Evolutionary conservation across 1,140 invertebrate genomes (phyloP).

Genomic region (Vollenhovia emeryi): DNA sequence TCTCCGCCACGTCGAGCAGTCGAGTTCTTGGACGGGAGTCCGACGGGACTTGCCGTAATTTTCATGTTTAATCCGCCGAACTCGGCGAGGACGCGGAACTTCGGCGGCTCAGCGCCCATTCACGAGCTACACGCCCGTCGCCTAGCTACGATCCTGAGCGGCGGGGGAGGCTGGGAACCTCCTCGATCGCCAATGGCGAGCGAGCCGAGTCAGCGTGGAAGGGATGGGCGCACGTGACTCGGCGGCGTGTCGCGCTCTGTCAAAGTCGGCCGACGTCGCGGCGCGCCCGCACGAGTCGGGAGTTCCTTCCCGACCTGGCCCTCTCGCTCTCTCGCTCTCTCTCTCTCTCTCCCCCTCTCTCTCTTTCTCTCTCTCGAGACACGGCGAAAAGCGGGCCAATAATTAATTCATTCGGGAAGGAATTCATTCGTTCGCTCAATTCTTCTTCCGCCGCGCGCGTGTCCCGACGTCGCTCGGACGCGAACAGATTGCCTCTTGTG

Average conservation of each 20-base stretch:
- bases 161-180: constrained; percentile 12
- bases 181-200: constrained; percentile 63
- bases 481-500: neutral
- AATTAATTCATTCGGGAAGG: neutral
- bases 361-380: too few species aligned
- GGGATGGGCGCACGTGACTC: constrained; percentile 69
- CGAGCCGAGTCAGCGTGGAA: constrained; percentile 28
- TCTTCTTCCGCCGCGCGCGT: neutral
- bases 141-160: constrained; percentile 18
- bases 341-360: too few species aligned
- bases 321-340: too few species aligned
- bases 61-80: neutral
- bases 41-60: neutral
- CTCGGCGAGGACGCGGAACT: neutral
- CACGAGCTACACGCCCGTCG: neutral
- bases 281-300: neutral
- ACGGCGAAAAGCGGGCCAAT: neutral
- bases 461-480: neutral
- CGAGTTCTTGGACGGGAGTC: neutral
- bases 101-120: neutral
- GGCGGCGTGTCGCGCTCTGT: constrained; percentile 63
- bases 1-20: neutral
- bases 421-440: neutral
- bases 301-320: neutral
- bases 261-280: constrained; percentile 38